Evolutionary conservation across 2,113 vertebrate genomes (phyloP), one percentile per base, ranked within the genome.

Genomic region (Megalops atlanticus): DNA sequence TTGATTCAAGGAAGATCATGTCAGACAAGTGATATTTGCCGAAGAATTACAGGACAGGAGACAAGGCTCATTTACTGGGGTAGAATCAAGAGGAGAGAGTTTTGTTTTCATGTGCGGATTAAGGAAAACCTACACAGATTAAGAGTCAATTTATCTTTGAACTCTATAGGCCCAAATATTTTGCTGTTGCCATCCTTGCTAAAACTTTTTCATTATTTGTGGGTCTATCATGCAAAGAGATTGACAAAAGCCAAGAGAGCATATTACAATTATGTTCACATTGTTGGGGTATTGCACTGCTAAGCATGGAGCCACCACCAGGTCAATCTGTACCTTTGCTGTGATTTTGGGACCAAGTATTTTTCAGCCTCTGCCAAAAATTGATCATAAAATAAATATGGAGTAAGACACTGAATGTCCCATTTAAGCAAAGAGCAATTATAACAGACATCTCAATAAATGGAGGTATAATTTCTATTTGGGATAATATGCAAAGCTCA

Each of bases 1-100:
- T 77, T 77, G 76, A 77, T 49, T 38, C 18, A 77, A 16, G 52
- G 76, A 58, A 39, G 35, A 77, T 58, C 18, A 77, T 27, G 35
- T 10, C 58, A 49, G 36, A 31, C 27, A 35, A 38, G 6, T 36
- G 49, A 54, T 77, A 49, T 77, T 77, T 77, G 76, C 36, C 49
- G 10, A 77, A 58, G 36, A 4, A n/a, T 77, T 40, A 64, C n/a
- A 16, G 3, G 18, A 1, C 35, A 40, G 18, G 21, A 52, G 43
- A 49, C 18, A 2, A 49, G 6, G 49, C 47, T 45, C 36, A 49
- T 35, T 36, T 52, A 39, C 36, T 64, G 35, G 35, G 7, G 38
- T 36, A 39, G 47, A 77, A 47, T 54, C 49, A 39, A 58, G 24
- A 35, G 49, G 58, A 64, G 33, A 64, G 21, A 38, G 35, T 14